Evolutionary conservation across 2,888 invertebrate genomes (phyloP).

Genomic region (Lomographa bimaculata): DNA sequence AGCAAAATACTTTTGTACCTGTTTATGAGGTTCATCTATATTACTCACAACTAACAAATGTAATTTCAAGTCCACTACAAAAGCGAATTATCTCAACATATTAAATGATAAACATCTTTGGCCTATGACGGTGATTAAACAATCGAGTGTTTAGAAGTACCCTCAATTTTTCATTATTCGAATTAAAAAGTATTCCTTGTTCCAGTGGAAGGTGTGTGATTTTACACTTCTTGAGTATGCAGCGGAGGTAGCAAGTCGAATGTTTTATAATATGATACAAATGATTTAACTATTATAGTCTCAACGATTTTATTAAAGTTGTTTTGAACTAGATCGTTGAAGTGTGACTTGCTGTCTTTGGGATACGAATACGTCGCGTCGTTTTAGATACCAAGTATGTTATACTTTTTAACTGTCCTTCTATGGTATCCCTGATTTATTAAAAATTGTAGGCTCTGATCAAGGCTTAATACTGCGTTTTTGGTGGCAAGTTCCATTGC

Average conservation of each 20-base stretch:
- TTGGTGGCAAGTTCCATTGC: too few species aligned
- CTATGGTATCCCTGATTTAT: too few species aligned
- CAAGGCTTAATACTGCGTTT: too few species aligned
- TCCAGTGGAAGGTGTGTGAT: neutral
- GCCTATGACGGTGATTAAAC: constrained; percentile 10
- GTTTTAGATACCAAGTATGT: too few species aligned
- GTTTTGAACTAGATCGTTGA: constrained; percentile 4
- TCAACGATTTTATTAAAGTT: constrained; percentile 13
- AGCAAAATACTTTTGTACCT: constrained; percentile 75
- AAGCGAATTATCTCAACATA: constrained; percentile 4
- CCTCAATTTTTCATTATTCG: constrained; percentile 1
- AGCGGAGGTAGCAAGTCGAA: neutral
- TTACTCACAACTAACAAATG: constrained; percentile 14
- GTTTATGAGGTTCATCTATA: constrained; percentile 62
- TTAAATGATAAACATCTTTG: constrained; percentile 4
- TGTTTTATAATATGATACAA: too few species aligned
- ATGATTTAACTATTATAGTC: constrained; percentile 6
- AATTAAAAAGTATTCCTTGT: neutral
- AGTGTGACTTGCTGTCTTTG: neutral
- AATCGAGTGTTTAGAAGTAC: constrained; percentile 1
- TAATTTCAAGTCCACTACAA: neutral
- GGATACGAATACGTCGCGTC: too few species aligned
- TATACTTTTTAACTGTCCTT: too few species aligned
- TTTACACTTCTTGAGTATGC: neutral
- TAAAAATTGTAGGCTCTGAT: too few species aligned